A percentile compares a stretch with the other conserved stretches of the same genome.
Conservation (phyloP, 1,140 invertebrate species). For the Hesperophylax magnus region DNA sequence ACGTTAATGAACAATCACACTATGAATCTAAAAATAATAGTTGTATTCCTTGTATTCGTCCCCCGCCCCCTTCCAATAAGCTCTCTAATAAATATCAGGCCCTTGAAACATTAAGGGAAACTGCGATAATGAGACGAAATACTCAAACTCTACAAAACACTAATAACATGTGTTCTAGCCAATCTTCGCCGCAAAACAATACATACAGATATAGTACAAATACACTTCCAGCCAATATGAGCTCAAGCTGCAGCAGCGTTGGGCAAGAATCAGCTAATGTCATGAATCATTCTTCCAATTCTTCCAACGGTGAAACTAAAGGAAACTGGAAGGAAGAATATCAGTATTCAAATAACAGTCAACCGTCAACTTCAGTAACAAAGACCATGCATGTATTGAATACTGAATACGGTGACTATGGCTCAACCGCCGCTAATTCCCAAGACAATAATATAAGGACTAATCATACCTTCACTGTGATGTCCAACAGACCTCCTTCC, state of each 20-base stretch:
- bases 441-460: conserved; percentile 34
- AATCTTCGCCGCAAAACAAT: conserved; percentile 37
- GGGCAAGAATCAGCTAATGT: conserved; percentile 41
- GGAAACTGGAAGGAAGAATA: conserved; percentile 50
- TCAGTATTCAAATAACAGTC: conserved; percentile 11
- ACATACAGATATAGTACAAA: conserved; percentile 51
- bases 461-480: conserved; percentile 37
- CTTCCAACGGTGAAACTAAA: conserved; percentile 41
- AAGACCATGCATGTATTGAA: background rate
- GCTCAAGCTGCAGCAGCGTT: conserved; percentile 27
- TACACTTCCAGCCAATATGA: conserved; percentile 41
- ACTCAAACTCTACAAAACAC: conserved; percentile 14
- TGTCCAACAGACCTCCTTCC: conserved; percentile 43
- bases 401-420: conserved; percentile 16
- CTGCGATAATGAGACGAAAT: conserved; percentile 17
- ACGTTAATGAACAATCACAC: conserved; percentile 37
- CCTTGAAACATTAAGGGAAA: conserved; percentile 47
- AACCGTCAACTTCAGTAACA: conserved; percentile 22
- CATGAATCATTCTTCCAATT: conserved; percentile 22
- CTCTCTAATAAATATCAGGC: conserved; percentile 54
- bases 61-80: conserved; percentile 50
- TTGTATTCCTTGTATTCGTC: conserved; percentile 38
- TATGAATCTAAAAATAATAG: conserved; percentile 28
- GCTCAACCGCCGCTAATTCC: conserved; percentile 3
- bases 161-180: conserved; percentile 18